Evolutionary conservation across 1,140 invertebrate species (phyloP).

Genomic region (Magallana angulata): DNA sequence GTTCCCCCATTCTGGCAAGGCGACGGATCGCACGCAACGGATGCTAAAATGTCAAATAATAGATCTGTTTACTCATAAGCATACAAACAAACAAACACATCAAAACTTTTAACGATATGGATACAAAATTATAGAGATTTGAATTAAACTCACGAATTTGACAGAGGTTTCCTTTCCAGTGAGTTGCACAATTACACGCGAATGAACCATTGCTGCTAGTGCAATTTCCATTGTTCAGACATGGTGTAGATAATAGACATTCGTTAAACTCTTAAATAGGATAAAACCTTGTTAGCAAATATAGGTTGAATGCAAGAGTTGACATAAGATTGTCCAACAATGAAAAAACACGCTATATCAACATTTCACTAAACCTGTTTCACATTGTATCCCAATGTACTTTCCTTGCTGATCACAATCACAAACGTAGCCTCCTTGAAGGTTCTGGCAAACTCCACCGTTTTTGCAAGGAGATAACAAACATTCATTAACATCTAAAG

Average conservation of each 20-base stretch:
- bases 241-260: not conserved
- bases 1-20: constrained; percentile 25
- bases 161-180: not conserved
- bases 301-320: too few relatives aligned
- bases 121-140: not conserved
- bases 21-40: not conserved
- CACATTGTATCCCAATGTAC: constrained; percentile 92
- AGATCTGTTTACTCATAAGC: too few relatives aligned
- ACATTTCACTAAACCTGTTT: constrained; percentile 79
- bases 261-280: not conserved
- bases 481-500: constrained; percentile 11
- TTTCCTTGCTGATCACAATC: constrained; percentile 94
- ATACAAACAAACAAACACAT: too few relatives aligned
- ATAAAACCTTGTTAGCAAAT: too few relatives aligned
- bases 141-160: not conserved
- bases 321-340: too few relatives aligned
- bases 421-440: constrained; percentile 62
- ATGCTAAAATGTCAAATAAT: not conserved
- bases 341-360: too few relatives aligned
- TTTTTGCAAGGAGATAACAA: not conserved
- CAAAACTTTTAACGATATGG: too few relatives aligned
- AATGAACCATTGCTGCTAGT: not conserved
- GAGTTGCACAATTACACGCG: not conserved
- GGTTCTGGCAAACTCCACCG: constrained; percentile 11
- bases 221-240: not conserved